Evolutionary conservation across 2,888 invertebrate species (phyloP), one percentile per base, ranked within the genome.

Genomic region (Hemistola chrysoprasaria): DNA sequence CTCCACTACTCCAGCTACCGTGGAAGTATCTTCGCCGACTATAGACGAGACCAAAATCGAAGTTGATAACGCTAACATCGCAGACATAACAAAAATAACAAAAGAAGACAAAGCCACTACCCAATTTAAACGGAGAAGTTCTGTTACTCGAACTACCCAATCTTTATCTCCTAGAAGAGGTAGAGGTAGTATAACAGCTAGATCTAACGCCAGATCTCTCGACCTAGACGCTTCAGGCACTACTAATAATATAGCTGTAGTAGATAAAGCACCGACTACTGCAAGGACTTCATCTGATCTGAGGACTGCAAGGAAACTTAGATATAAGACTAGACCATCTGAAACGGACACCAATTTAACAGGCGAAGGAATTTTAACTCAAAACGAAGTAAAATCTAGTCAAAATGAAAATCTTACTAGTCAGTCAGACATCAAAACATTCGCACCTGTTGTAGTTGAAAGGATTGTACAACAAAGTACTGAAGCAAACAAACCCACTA

Each of bases 301-400:
- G 30, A 75, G 76, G 55, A 75, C 64, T 40, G 59, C 79, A 10
- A 72, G 78, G 33, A 87, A 85, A 65, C 56, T 88, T 26, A 76
- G 76, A 55, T 85, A 80, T 41, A 78, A 71, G 53, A 65, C 78
- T 16, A 65, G 82, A 33, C 59, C 65, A 30, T 61, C 73, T 6
- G 87, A 87, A 57, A 78, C 75, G 6, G 86, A 87, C 40, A 70
- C 82, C 3, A 88, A 88, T 60, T 59, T 84, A 61, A 82, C 86
- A 8, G 80, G 78, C 3, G 75, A 79, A 62, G 83, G 80, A 44
- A 63, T 82, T 22, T 56, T 59, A 50, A 48, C 64, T 41, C 57
- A 64, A 6, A 76, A 75, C 51, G 79, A 78, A 68, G 67, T 75
- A 33, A 75, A 78, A 61, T 80, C 84, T 83, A 82, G 84, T 84